These are phyloP conservation scores for Buceros bicornis DNA, from an alignment of 2,797 vertebrate genomes.

Conservation along the genomic window DNA sequence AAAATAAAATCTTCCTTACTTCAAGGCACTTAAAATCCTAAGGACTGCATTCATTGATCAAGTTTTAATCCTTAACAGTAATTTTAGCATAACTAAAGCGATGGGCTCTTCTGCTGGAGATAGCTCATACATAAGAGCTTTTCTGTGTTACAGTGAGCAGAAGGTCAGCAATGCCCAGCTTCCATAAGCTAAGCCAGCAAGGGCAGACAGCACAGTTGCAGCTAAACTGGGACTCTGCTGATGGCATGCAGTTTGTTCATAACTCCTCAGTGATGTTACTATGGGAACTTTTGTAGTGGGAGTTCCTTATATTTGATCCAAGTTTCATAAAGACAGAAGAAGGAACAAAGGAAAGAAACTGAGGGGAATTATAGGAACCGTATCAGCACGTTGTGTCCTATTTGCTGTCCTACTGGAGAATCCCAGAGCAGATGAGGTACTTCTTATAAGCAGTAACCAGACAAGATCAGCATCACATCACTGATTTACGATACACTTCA, in stretches of 20 bases:
- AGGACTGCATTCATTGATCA: not conserved
- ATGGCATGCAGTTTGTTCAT: not conserved
- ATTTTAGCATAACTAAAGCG: not conserved
- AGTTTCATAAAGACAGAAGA: not conserved
- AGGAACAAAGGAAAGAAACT: not conserved
- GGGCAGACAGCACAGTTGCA: not conserved
- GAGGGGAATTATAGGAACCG: not conserved
- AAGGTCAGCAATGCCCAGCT: not conserved
- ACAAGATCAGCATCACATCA: not conserved
- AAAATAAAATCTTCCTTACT: not conserved
- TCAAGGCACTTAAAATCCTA: not conserved
- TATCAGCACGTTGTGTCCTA: not conserved
- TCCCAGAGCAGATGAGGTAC: not conserved
- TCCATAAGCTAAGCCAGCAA: not conserved
- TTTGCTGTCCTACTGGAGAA: not conserved
- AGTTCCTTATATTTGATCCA: not conserved
- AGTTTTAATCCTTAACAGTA: not conserved
- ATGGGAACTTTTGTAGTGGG: not conserved
- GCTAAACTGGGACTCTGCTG: not conserved
- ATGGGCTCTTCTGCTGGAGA: not conserved
- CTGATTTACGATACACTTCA: rapidly evolving
- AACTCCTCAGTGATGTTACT: not conserved
- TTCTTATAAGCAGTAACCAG: not conserved
- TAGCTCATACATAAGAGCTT: rapidly evolving
- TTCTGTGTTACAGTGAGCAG: not conserved